Percentiles rank a stretch among this genome's conserved stretches.
Evolutionary conservation across 1,140 invertebrate species (phyloP).

Genomic region (Sinella curviseta): DNA sequence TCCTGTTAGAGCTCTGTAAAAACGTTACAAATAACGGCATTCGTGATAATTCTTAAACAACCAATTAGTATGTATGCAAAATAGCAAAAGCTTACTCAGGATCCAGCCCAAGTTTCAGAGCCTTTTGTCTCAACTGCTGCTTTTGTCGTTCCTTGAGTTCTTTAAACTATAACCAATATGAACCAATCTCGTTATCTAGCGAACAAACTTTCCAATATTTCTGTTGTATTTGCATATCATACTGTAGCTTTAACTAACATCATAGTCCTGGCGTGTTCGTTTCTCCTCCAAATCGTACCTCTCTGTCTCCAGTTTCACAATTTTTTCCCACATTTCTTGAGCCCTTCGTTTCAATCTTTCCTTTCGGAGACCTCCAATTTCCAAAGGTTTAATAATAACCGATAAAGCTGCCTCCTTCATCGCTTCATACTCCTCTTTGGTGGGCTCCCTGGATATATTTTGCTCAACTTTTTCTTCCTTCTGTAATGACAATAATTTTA

Average conservation of each 20-base stretch:
- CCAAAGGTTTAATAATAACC: constrained; percentile 7
- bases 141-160: constrained; percentile 61
- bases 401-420: constrained; percentile 2
- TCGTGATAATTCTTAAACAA: no score
- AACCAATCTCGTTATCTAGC: not conserved
- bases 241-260: not conserved
- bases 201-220: not conserved
- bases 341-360: not conserved
- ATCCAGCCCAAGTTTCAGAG: constrained; percentile 60
- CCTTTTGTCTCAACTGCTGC: constrained; percentile 61
- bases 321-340: not conserved
- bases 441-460: not conserved
- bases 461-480: not conserved
- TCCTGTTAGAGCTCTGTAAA: constrained; percentile 56
- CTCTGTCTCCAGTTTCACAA: constrained; percentile 7
- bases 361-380: not conserved
- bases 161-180: constrained; percentile 56
- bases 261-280: constrained; percentile 5
- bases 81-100: constrained; percentile 51
- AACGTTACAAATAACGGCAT: constrained; percentile 33
- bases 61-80: not conserved
- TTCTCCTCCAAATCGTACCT: constrained; percentile 19
- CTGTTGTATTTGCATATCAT: no score
- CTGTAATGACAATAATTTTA: not conserved
- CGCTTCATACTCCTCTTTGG: not conserved